Percentiles rank a stretch among this genome's conserved stretches.
phyloP scores from a whole-genome alignment of 1,140 invertebrate genomes.

The Stegodyphus mimosarum region DNA sequence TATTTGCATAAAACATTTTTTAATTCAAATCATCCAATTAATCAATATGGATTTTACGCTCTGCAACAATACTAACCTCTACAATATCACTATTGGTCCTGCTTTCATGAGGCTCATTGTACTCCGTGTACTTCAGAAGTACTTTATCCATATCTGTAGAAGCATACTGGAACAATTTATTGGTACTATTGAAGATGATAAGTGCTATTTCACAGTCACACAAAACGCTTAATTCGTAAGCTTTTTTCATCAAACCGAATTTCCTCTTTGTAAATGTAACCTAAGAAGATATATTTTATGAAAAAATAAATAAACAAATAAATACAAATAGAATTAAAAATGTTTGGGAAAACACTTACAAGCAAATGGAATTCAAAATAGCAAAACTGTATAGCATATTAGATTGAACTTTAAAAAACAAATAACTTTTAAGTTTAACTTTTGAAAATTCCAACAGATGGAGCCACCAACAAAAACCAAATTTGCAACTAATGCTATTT shows the following conservation, averaged over 20 bases:
- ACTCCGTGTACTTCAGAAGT: conserved; percentile 99
- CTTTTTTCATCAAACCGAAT: conserved; percentile 99
- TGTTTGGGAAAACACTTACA: not conserved
- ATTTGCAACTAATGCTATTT: too few relatives aligned
- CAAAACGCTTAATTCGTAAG: conserved; percentile 97
- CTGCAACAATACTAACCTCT: conserved; percentile 80
- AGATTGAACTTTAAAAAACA: not conserved
- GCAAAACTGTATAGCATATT: too few relatives aligned
- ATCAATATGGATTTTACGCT: not conserved
- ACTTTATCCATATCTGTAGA: conserved; percentile 99
- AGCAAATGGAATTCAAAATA: not conserved
- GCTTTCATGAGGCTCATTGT: conserved; percentile 99
- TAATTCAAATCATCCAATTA: too few relatives aligned
- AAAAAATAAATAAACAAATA: not conserved
- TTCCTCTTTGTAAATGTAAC: conserved; percentile 99
- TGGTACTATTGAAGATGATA: conserved; percentile 99
- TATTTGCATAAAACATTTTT: too few relatives aligned
- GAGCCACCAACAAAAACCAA: not conserved
- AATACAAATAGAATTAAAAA: not conserved
- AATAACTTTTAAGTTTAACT: not conserved
- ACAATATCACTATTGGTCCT: conserved; percentile 99
- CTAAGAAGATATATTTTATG: conserved; percentile 71
- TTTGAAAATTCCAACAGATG: not conserved
- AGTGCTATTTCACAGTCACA: conserved; percentile 99
- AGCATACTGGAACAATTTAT: conserved; percentile 99